phyloP scores from a whole-genome alignment of 2,888 invertebrate species.

The Eutolmus rufibarbis region DNA sequence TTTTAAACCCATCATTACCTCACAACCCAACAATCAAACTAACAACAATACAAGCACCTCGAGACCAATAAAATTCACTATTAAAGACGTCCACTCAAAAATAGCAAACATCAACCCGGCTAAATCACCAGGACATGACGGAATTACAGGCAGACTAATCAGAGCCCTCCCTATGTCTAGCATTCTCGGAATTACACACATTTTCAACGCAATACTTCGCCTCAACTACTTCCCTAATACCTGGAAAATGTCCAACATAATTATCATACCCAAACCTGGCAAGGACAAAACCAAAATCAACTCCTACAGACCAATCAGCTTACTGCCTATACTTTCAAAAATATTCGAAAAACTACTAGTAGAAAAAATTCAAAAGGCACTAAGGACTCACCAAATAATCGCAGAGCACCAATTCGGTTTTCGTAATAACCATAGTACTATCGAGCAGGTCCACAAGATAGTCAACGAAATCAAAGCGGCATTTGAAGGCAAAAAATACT shows the following conservation, averaged over 20 bases:
- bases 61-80: neutral
- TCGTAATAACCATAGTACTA: neutral
- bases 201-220: neutral
- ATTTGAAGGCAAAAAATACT: conserved; percentile 38
- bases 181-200: neutral
- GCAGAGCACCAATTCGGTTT: neutral
- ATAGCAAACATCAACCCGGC: neutral
- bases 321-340: neutral
- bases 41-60: neutral
- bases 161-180: neutral
- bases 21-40: neutral
- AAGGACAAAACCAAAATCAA: neutral
- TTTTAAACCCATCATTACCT: neutral
- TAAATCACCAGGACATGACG: neutral
- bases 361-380: neutral
- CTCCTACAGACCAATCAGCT: neutral
- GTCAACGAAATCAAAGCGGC: conserved; percentile 20
- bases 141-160: neutral
- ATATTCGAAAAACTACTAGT: neutral
- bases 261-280: neutral
- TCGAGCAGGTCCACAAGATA: neutral
- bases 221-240: neutral
- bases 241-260: neutral
- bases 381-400: neutral
- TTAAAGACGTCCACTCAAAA: neutral